Percentiles rank a stretch among this genome's conserved stretches.
These are phyloP conservation scores for Oikopleura albicans DNA, from an alignment of 23 tunicate genomes.

Conservation along the genomic window DNA sequence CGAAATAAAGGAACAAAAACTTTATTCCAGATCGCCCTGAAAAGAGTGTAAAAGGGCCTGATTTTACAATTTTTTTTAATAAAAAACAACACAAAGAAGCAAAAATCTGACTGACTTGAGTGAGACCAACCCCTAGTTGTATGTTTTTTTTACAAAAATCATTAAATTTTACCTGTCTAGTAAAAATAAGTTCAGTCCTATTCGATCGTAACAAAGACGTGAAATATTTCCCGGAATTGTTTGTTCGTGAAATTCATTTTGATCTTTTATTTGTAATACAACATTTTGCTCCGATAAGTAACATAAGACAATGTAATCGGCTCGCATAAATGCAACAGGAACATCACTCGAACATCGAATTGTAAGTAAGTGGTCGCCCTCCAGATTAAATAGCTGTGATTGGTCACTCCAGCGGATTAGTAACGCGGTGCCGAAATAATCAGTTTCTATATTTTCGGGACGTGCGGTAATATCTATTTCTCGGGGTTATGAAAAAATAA, in stretches of 20 bases:
- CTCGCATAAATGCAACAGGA: not conserved
- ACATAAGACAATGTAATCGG: not conserved
- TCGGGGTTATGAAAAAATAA: too few species aligned
- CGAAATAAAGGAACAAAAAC: too few species aligned
- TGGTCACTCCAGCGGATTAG: not conserved
- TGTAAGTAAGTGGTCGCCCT: not conserved
- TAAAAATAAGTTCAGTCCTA: not conserved
- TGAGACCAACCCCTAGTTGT: too few species aligned
- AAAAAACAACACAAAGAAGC: too few species aligned
- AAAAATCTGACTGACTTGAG: too few species aligned
- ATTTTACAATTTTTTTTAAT: too few species aligned
- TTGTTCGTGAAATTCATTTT: not conserved
- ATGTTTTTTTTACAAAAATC: too few species aligned
- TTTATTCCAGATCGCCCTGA: too few species aligned
- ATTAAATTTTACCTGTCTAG: too few species aligned
- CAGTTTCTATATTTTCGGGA: not conserved
- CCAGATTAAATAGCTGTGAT: not conserved
- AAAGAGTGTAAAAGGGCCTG: too few species aligned
- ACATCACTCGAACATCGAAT: not conserved
- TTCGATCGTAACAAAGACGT: not conserved
- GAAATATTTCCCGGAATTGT: not conserved
- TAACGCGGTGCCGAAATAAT: not conserved
- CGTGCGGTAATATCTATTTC: too few species aligned
- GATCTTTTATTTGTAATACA: not conserved
- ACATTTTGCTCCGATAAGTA: not conserved